phyloP scores from a whole-genome alignment of 2,797 vertebrate genomes.

The Gymnoscopelus microlampas region DNA sequence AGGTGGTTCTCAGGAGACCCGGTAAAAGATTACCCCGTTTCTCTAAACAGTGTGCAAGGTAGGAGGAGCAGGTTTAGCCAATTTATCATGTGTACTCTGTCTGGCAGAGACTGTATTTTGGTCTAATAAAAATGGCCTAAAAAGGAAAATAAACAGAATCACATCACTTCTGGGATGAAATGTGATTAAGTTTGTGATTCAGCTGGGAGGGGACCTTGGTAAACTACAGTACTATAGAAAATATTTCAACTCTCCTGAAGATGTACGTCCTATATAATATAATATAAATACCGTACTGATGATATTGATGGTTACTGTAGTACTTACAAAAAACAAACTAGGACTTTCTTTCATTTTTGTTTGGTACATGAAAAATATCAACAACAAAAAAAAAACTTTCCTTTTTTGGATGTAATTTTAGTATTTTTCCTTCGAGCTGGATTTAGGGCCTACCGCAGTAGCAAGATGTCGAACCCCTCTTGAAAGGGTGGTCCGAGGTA shows the following conservation, averaged over 20 bases:
- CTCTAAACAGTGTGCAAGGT: conserved; percentile 11
- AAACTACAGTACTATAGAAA: conserved; percentile 8
- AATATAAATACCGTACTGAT: too few species aligned
- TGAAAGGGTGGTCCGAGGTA: too few species aligned
- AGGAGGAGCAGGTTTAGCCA: background rate
- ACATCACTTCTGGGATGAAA: conserved; percentile 18
- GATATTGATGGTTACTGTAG: too few species aligned
- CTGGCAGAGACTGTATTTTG: background rate
- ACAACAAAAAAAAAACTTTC: too few species aligned
- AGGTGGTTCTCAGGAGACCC: conserved; percentile 5
- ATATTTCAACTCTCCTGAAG: too few species aligned
- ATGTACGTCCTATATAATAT: too few species aligned
- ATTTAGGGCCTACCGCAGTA: too few species aligned
- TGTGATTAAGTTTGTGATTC: conserved; percentile 61
- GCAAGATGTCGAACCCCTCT: too few species aligned
- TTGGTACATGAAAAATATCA: background rate
- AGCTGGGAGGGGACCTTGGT: conserved; percentile 35
- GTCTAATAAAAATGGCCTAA: background rate
- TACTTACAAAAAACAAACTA: too few species aligned
- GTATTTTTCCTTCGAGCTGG: too few species aligned
- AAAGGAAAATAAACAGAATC: too few species aligned
- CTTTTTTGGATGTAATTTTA: too few species aligned
- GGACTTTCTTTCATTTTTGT: background rate
- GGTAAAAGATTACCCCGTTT: background rate
- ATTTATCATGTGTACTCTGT: background rate